phyloP scores from a whole-genome alignment of 1,140 invertebrate species.

The Ruditapes philippinarum region DNA sequence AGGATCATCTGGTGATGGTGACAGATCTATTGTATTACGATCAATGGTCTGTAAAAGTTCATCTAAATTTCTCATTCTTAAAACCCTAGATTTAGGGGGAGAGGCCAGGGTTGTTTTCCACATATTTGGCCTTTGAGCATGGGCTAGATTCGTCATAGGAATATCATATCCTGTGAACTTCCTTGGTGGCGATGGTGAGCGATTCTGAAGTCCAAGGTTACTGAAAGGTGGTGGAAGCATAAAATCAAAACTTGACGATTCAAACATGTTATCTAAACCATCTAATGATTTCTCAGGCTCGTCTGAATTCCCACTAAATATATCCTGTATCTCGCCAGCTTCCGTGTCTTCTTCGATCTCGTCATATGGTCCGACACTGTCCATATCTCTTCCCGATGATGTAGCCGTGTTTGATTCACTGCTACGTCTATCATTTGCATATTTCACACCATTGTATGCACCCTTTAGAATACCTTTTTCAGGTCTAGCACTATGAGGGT shows the following conservation, averaged over 20 bases:
- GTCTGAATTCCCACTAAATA: constrained; percentile 76
- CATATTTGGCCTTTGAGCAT: constrained; percentile 66
- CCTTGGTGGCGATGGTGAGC: constrained; percentile 73
- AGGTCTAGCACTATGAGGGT: constrained; percentile 82
- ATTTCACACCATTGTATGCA: constrained; percentile 66
- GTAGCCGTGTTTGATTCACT: constrained; percentile 76
- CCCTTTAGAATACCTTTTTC: constrained; percentile 83
- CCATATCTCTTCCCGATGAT: constrained; percentile 74
- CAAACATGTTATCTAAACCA: constrained; percentile 80
- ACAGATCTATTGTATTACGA: constrained; percentile 82
- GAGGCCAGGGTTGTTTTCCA: constrained; percentile 75
- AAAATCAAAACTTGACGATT: constrained; percentile 84
- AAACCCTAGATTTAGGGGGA: constrained; percentile 80
- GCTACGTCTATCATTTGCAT: constrained; percentile 69
- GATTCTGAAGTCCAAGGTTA: constrained; percentile 12
- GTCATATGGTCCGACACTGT: constrained; percentile 77
- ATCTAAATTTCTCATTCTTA: constrained; percentile 80
- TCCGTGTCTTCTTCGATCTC: constrained; percentile 82
- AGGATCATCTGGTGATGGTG: constrained; percentile 82
- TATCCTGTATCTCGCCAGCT: constrained; percentile 81
- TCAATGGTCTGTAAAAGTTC: constrained; percentile 80
- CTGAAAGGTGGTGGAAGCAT: constrained; percentile 79
- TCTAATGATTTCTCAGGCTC: constrained; percentile 77
- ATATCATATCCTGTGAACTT: constrained; percentile 70
- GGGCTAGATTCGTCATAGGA: constrained; percentile 53